A percentile compares a stretch with the other conserved stretches of the same genome.
These are phyloP conservation scores for Pterostichus niger DNA, from an alignment of 2,888 invertebrate genomes.

Conservation along the genomic window DNA sequence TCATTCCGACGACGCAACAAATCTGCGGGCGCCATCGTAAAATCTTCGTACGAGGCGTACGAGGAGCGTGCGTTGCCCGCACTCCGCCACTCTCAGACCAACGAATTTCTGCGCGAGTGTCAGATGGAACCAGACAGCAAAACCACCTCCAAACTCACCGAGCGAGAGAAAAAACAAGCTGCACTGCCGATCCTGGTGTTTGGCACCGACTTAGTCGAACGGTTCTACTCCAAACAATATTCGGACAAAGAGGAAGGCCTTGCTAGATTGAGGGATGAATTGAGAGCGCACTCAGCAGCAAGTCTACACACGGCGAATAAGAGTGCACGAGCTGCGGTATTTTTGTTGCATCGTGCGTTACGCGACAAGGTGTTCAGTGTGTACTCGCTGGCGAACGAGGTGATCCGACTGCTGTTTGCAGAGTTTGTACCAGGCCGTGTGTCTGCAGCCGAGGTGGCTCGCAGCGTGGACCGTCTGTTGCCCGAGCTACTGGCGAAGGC, in stretches of 20 bases:
- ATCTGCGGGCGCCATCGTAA: slow-evolving; percentile 81
- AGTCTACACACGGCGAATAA: slow-evolving; percentile 84
- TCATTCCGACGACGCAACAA: slow-evolving; percentile 83
- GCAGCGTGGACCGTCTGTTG: slow-evolving; percentile 89
- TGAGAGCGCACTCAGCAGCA: slow-evolving; percentile 77
- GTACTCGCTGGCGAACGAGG: slow-evolving; percentile 90
- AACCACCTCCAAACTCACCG: slow-evolving; percentile 83
- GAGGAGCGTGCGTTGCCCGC: slow-evolving; percentile 92
- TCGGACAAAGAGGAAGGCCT: slow-evolving; percentile 93
- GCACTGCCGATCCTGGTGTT: slow-evolving; percentile 94
- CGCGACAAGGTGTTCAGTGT: slow-evolving; percentile 94
- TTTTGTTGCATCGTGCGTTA: slow-evolving; percentile 88
- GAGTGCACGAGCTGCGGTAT: slow-evolving; percentile 89
- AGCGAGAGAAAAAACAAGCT: slow-evolving; percentile 92
- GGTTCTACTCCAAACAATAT: slow-evolving; percentile 94
- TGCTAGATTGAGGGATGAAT: slow-evolving; percentile 82
- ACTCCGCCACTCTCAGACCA: slow-evolving; percentile 90
- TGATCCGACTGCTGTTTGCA: slow-evolving; percentile 88
- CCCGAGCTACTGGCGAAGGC: slow-evolving; percentile 92
- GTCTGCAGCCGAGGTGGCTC: slow-evolving; percentile 88
- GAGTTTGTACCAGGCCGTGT: slow-evolving; percentile 93
- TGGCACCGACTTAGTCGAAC: slow-evolving; percentile 93
- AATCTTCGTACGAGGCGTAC: slow-evolving; percentile 90
- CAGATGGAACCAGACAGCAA: slow-evolving; percentile 81
- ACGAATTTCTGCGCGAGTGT: slow-evolving; percentile 88